Evolutionary conservation across 2,797 vertebrate genomes (phyloP), one percentile per base, ranked within the genome.

Genomic region (Bucorvus abyssinicus): DNA sequence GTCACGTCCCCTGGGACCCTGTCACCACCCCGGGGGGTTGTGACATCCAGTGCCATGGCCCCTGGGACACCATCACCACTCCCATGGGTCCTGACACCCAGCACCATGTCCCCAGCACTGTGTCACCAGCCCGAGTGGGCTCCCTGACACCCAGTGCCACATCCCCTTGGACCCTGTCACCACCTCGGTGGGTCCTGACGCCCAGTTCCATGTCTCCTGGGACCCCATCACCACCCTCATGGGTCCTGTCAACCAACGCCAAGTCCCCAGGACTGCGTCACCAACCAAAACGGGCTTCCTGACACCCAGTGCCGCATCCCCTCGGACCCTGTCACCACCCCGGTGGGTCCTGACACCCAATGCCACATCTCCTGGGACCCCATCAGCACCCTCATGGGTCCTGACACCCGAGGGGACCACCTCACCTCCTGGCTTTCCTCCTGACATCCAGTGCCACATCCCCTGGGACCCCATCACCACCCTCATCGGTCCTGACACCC

Each of bases 191-290:
- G 19, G 27, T 44, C 30, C 42, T 4, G 8, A n/a, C 32, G 26
- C 64, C 64, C 44, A 49, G 15, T 26, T 32, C 23, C 44, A 47
- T 2, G 1, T 23, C 61, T n/a, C 20, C 4, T 5, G 12, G n/a
- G 16, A 47, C n/a, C 30, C 0, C 0, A 1, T 6, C 63, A 67
- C 29, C 13, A 10, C 14, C 36, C 12, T 5, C 5, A 2, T 20
- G 14, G n/a, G 26, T 20, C 32, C n/a, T 10, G 10, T 20, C 50
- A 79, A 9, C 20, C 20, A 2, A n/a, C n/a, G n/a, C n/a, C n/a
- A n/a, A n/a, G n/a, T n/a, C n/a, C n/a, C n/a, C n/a, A n/a, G n/a
- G n/a, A n/a, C n/a, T n/a, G n/a, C n/a, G n/a, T n/a, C n/a, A n/a
- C n/a, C n/a, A n/a, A n/a, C n/a, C n/a, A n/a, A n/a, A n/a, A n/a